A percentile compares a stretch with the other conserved stretches of the same genome.
These are phyloP conservation scores for Melanitta fusca DNA, from an alignment of 2,797 vertebrate species.

Conservation along the genomic window DNA sequence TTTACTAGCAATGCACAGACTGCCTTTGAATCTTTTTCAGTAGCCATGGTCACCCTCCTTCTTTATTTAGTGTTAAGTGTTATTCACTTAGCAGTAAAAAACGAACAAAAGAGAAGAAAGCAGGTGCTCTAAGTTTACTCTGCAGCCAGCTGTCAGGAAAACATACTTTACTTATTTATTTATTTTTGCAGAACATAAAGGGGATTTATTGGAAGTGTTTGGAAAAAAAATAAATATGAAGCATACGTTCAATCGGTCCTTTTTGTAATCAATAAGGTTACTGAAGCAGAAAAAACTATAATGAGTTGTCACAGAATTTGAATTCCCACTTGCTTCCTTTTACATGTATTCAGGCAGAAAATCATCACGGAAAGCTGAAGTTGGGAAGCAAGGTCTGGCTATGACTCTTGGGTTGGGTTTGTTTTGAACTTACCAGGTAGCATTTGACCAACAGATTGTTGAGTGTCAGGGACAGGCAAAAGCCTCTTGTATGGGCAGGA, in stretches of 20 bases:
- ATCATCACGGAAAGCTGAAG: conserved; percentile 20
- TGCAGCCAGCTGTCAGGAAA: conserved; percentile 73
- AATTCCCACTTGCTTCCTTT: conserved; percentile 60
- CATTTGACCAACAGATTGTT: neutral
- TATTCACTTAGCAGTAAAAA: conserved; percentile 83
- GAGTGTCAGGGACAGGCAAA: neutral
- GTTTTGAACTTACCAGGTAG: conserved; percentile 11
- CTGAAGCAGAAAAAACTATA: conserved; percentile 70
- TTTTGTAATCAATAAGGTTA: conserved; percentile 66
- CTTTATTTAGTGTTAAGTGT: conserved; percentile 87
- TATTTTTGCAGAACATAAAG: conserved; percentile 42
- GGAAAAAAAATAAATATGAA: conserved; percentile 36
- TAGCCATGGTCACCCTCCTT: conserved; percentile 82
- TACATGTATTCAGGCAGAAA: conserved; percentile 63
- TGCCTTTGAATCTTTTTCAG: conserved; percentile 78
- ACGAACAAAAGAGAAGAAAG: conserved; percentile 74
- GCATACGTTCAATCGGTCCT: conserved; percentile 19
- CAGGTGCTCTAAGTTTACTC: conserved; percentile 80
- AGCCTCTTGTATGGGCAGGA: neutral
- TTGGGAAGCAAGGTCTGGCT: conserved; percentile 29
- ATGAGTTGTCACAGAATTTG: conserved; percentile 65
- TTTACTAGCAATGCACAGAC: neutral
- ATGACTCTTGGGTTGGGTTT: neutral
- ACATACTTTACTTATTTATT: conserved; percentile 56
- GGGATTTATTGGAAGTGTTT: conserved; percentile 57